These are phyloP conservation scores for Tachyglossus aculeatus DNA, from an alignment of 2,797 vertebrate species.

Conservation along the genomic window DNA sequence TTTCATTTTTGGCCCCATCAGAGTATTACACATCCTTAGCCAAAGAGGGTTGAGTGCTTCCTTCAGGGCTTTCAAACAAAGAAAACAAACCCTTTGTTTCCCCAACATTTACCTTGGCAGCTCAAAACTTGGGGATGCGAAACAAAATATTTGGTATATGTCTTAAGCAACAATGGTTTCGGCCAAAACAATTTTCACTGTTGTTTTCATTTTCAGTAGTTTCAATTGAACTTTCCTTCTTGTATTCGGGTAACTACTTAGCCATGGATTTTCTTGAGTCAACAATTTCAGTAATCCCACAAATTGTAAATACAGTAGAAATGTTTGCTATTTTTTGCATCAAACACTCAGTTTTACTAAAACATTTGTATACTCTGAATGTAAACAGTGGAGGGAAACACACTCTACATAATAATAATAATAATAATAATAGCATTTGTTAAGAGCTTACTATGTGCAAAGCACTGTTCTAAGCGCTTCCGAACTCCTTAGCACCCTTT, in stretches of 20 bases:
- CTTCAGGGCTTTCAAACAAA: slow-evolving; percentile 19
- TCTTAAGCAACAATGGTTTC: not conserved
- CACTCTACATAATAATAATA: too few relatives aligned
- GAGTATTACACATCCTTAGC: slow-evolving; percentile 13
- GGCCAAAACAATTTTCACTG: not conserved
- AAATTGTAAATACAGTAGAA: slow-evolving; percentile 49
- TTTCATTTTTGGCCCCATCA: not conserved
- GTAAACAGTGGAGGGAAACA: too few relatives aligned
- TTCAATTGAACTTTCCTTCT: slow-evolving; percentile 21
- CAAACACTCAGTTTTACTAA: too few relatives aligned
- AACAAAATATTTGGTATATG: slow-evolving; percentile 11
- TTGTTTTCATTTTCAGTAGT: not conserved
- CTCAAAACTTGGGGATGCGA: slow-evolving; percentile 6
- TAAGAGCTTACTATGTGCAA: too few relatives aligned
- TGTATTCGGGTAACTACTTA: not conserved
- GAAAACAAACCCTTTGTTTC: not conserved
- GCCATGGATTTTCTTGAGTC: slow-evolving; percentile 17
- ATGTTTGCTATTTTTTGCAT: too few relatives aligned
- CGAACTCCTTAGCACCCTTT: too few relatives aligned
- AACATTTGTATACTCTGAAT: too few relatives aligned
- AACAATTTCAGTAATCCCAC: slow-evolving; percentile 34
- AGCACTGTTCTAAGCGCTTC: too few relatives aligned
- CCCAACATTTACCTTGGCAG: slow-evolving; percentile 10
- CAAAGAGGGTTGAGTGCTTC: slow-evolving; percentile 7
- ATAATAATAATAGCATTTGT: too few relatives aligned